Percentiles rank a stretch among this genome's conserved stretches.
These are phyloP conservation scores for Hyperopisus bebe DNA, from an alignment of 2,113 vertebrate genomes.

Conservation along the genomic window DNA sequence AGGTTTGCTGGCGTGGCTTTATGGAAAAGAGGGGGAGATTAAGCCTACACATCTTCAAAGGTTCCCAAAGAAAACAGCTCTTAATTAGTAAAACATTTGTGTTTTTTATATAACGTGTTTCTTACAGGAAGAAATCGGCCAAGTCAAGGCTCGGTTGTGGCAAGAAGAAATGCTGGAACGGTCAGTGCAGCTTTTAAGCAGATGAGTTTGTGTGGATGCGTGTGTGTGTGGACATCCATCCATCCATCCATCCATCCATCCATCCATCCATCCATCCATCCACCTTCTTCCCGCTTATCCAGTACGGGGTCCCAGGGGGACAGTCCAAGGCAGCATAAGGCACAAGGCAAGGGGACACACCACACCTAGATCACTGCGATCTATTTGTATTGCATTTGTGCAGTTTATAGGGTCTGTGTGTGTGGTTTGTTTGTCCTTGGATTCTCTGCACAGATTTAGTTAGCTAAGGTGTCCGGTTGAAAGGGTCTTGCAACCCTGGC, in stretches of 20 bases:
- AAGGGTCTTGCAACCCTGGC: neutral
- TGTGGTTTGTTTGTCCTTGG: neutral
- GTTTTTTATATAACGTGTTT: neutral
- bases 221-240: neutral
- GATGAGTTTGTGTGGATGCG: neutral
- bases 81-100: conserved; percentile 10
- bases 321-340: neutral
- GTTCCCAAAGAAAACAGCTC: neutral
- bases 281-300: neutral
- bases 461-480: neutral
- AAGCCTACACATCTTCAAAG: conserved; percentile 10
- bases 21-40: neutral
- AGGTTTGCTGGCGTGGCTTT: neutral
- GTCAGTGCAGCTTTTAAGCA: neutral
- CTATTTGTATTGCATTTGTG: neutral
- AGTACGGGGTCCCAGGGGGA: neutral
- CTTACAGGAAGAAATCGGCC: neutral
- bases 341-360: neutral
- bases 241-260: too few species aligned
- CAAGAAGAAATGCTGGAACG: neutral
- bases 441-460: neutral
- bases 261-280: neutral
- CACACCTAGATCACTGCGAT: neutral
- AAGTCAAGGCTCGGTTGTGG: conserved; percentile 2
- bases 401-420: neutral